Evolutionary conservation across 2,797 vertebrate genomes (phyloP), one percentile per base, ranked within the genome.

Genomic region (Xenentodon cancila): DNA sequence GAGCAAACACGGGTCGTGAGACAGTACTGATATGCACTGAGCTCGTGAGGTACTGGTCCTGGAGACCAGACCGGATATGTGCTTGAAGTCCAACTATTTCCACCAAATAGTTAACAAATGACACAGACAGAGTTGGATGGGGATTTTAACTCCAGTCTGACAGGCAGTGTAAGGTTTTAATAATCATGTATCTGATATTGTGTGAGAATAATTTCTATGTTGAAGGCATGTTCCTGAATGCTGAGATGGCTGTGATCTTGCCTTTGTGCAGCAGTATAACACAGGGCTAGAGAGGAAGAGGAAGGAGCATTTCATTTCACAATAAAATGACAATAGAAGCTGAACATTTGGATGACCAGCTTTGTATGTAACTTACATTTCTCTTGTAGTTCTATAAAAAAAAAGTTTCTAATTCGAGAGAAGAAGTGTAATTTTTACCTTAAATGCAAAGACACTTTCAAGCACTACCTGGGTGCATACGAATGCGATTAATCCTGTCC

Each of bases 81-180:
- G 47, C 25, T 47, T 7, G 19, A 51, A 1, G 22, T 20, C 27
- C 15, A 3, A 0, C 8, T 52, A 53, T 60, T 16, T 55, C 22
- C 43, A 22, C n/a, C 5, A 4, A 37, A 37, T 11, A 37, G 9
- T 37, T 37, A 37, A 37, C 34, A 37, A 32, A 12, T 12, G 34
- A 13, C 1, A 37, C 34, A 37, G 34, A 37, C 16, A 54, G 76
- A 76, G 71, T 51, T n/a, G 56, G 64, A 56, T 43, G 49, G 30
- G 40, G 30, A 27, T 70, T 81, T 74, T 42, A 77, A 66, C 54
- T 65, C 64, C 51, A 7, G 62, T 21, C 68, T 59, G 71, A 20
- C 68, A 54, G 61, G 57, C 61, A 77, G 49, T 18, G 70, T 84
- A 87, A 90, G 87, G 83, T 90, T 70, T 86, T 66, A 42, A 80